Evolutionary conservation across 2,113 vertebrate genomes (phyloP), one percentile per base, ranked within the genome.

Genomic region (Myxocyprinus asiaticus): DNA sequence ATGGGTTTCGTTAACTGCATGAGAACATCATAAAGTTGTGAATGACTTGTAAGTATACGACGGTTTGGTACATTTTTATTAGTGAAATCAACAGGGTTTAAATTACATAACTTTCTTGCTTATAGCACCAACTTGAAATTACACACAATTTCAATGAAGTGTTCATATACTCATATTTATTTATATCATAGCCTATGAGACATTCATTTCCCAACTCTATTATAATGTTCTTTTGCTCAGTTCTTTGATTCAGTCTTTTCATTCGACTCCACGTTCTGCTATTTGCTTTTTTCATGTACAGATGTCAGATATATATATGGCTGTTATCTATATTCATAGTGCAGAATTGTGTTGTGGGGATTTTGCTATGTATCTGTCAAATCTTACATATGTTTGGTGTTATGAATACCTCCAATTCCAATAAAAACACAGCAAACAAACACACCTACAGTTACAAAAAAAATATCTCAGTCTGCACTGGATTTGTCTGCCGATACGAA

Each of bases 201-300:
- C 43, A 77, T 61, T 15, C 15, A 59, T 73, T 66, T 17, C 48
- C 51, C 55, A 33, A 22, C 12, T 78, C 50, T 22, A 15, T 47
- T 22, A 53, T 17, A 63, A 55, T 75, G 17, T 61, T 65, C 58
- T 81, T 63, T 53, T 45, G 4, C 12, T 9, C 48, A 33, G 22
- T 33, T 33, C 1, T 33, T 33, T 33, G 17, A 42, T 22, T 45
- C 44, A 42, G 73, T 17, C 59, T 69, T 76, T 69, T 47, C 69
- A 73, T 81, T 78, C 67, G 53, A 67, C 72, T 44, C 51, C 75
- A 66, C 10, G 12, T 77, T 76, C 64, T 22, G 63, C 7, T 62
- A 69, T 83, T 81, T 76, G 62, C 17, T 58, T 15, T 71, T 82
- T 59, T 63, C 48, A 22, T 83, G 71, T 77, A 75, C 17, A 22